phyloP scores from a whole-genome alignment of 1,140 invertebrate genomes.

The Lanistes nyassanus region DNA sequence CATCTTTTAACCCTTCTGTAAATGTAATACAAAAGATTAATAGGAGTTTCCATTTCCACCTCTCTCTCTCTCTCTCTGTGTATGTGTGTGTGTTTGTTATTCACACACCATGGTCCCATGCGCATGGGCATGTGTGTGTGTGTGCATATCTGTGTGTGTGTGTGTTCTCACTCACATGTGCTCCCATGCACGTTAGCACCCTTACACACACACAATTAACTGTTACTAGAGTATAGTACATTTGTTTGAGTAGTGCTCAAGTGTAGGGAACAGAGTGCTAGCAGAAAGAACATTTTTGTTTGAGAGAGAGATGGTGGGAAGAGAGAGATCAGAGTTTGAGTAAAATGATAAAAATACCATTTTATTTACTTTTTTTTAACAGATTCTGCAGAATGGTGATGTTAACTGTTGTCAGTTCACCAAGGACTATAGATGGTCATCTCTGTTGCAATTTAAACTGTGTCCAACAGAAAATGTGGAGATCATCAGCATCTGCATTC shows the following conservation, averaged over 20 bases:
- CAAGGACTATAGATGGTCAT: constrained; percentile 29
- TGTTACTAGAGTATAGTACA: not conserved
- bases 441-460: constrained; percentile 30
- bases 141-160: not conserved
- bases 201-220: not conserved
- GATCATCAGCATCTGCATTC: constrained; percentile 37
- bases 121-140: no score
- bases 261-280: not conserved
- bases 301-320: not conserved
- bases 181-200: not conserved
- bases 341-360: constrained; percentile 19
- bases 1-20: no score
- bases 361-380: constrained; percentile 7
- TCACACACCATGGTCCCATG: no score
- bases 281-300: not conserved
- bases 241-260: not conserved
- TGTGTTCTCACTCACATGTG: not conserved
- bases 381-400: constrained; percentile 38
- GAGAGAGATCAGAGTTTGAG: not conserved
- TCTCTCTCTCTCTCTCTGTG: no score
- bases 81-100: no score
- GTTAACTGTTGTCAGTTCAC: constrained; percentile 40
- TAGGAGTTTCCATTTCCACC: no score
- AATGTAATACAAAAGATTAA: no score
- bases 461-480: constrained; percentile 23